Evolutionary conservation across 2,113 vertebrate species (phyloP), one percentile per base, ranked within the genome.

Genomic region (Oostethus manadensis): DNA sequence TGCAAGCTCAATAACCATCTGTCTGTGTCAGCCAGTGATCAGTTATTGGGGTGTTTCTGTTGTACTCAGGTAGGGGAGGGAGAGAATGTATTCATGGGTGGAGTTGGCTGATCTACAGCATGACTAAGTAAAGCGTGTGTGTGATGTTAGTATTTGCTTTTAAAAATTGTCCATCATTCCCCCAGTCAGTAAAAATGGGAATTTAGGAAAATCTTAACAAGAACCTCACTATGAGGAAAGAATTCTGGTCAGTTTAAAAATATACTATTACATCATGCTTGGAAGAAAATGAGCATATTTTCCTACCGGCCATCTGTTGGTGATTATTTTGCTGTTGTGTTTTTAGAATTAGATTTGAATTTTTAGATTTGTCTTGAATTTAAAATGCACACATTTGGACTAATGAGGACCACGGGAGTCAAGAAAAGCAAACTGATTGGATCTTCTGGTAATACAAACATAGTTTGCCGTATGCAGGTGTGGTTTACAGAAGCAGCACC

Each of bases 11-110:
- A 14, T 60, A 64, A 62, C 66, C 45, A 18, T 26, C 64, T 55
- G 62, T 45, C 48, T 69, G 20, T 68, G 51, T 58, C 56, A 20
- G 44, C 55, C 59, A 77, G 51, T 76, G 79, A 87, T 87, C 86
- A 82, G 86, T 38, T 38, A 6, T 55, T 40, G 15, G 11, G 40
- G 14, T 2, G 4, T 29, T 44, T 46, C 23, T 56, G 51, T 35
- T 54, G 60, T 44, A 10, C 23, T 10, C 38, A 51, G 33, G 13
- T 2, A 66, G 51, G 20, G 64, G 69, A 48, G 60, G 66, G 44
- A 61, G 50, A 40, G 16, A 7, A 18, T 45, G 33, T 51, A 56
- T 55, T 67, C 4, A 26, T 45, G 35, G 47, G 38, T 33, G 40
- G 56, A 72, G 33, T 43, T 40, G 21, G 20, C n/a, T 7, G 0